phyloP scores from a whole-genome alignment of 2,888 invertebrate genomes.

The Prionchulus punctatus region DNA sequence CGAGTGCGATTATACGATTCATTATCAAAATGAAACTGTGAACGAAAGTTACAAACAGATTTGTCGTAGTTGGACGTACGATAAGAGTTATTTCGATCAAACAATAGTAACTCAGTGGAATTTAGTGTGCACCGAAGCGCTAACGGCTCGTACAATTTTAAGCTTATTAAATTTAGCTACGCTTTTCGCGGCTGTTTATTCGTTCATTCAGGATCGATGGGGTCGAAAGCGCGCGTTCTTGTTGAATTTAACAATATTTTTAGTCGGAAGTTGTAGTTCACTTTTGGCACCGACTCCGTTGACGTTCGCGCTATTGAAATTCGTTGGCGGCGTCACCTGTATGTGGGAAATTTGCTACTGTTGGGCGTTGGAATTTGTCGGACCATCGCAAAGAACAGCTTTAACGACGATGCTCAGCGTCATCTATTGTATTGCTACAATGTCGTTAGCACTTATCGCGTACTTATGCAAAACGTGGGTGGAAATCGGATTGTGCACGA shows the following conservation, averaged over 20 bases:
- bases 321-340: neutral
- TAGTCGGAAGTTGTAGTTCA: neutral
- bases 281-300: neutral
- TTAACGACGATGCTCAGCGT: slow-evolving; percentile 10
- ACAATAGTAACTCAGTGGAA: neutral
- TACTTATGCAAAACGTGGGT: slow-evolving; percentile 8
- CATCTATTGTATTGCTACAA: neutral
- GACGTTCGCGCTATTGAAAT: neutral
- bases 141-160: neutral
- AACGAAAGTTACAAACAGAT: too few relatives aligned
- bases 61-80: slow-evolving; percentile 1
- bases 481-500: slow-evolving; percentile 8
- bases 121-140: neutral
- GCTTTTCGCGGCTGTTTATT: neutral
- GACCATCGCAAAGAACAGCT: slow-evolving; percentile 6
- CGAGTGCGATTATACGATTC: too few relatives aligned
- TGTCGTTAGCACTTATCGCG: slow-evolving; percentile 4
- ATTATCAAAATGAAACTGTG: too few relatives aligned
- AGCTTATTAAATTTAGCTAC: neutral
- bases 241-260: neutral
- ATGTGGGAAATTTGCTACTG: slow-evolving; percentile 7
- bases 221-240: neutral
- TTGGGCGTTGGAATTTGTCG: slow-evolving; percentile 9
- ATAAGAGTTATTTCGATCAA: neutral
- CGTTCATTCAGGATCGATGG: neutral